Evolutionary conservation across 2,888 invertebrate species (phyloP).

Genomic region (Drosophila lutescens): DNA sequence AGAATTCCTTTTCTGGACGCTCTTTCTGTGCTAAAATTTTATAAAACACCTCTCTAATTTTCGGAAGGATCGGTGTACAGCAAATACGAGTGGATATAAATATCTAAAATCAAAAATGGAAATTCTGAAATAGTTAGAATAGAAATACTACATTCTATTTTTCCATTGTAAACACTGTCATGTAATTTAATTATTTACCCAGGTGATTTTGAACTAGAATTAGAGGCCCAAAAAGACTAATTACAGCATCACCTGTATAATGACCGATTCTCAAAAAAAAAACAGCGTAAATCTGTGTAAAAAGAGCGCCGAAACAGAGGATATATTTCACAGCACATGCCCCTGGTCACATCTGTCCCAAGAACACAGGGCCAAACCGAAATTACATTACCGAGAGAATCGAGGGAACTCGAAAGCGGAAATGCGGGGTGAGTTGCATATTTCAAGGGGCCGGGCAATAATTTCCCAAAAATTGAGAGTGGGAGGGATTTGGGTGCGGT

Average conservation of each 20-base stretch:
- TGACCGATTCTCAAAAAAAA: neutral
- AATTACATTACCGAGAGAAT: constrained; percentile 50
- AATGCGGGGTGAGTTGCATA: constrained; percentile 64
- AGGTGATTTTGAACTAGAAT: constrained; percentile 17
- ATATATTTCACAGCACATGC: constrained; percentile 69
- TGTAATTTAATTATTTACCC: constrained; percentile 11
- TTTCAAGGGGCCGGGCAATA: constrained; percentile 55
- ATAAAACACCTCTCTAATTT: no score
- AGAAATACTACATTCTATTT: no score
- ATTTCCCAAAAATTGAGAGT: constrained; percentile 1
- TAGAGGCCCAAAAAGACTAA: constrained; percentile 10
- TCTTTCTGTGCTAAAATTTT: no score
- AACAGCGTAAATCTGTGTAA: constrained; percentile 19
- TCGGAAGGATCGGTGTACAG: no score
- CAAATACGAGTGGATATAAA: no score
- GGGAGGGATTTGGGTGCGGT: constrained; percentile 47
- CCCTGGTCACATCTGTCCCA: constrained; percentile 71
- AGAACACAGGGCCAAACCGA: constrained; percentile 49
- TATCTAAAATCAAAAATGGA: no score
- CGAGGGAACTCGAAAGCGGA: neutral
- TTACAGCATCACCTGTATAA: neutral
- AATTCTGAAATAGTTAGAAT: no score
- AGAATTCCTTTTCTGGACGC: no score
- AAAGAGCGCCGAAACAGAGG: constrained; percentile 31
- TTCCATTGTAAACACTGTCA: neutral